Evolutionary conservation across 2,797 vertebrate species (phyloP), one percentile per base, ranked within the genome.

Genomic region (Diglossa cyanea): DNA sequence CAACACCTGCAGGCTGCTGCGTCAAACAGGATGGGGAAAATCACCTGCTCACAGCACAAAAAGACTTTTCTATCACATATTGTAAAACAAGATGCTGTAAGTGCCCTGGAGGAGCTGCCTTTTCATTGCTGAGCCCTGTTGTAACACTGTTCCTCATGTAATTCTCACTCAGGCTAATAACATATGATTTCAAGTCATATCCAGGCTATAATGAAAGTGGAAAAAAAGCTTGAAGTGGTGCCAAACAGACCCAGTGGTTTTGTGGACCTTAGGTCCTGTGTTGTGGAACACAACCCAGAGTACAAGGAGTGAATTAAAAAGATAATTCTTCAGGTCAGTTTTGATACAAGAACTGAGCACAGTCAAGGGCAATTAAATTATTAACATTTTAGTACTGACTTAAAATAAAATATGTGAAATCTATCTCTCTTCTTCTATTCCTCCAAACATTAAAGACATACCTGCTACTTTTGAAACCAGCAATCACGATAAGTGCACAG

Each of bases 91-190:
- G 71, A 70, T 53, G 37, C 53, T 87, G 6, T 40, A 73, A 89
- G 40, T 33, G 45, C 75, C 89, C 57, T 55, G 72, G 40, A 82
- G 65, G 84, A 85, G 30, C 84, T 71, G 44, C 45, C 30, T 89
- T 89, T 82, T 67, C 89, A 65, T 53, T 74, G 61, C 61, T 35
- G 33, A 80, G 50, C 58, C 50, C 85, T 88, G 45, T 47, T 90
- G 39, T 31, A 83, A 75, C 31, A 50, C 50, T 68, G 50, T 25
- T 61, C 31, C 23, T 82, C 72, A 6, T 30, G 82, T 60, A 85
- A 85, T 92, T 96, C 74, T 88, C 91, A 88, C 67, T 85, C 66
- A 78, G 55, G 60, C 9, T 94, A 90, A 93, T 85, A 68, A 66
- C 31, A 85, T 62, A 50, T 2, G 13, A 87, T 86, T 94, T 79